Conservation (phyloP, 2,113 vertebrate species). For the Gymnogyps californianus region DNA sequence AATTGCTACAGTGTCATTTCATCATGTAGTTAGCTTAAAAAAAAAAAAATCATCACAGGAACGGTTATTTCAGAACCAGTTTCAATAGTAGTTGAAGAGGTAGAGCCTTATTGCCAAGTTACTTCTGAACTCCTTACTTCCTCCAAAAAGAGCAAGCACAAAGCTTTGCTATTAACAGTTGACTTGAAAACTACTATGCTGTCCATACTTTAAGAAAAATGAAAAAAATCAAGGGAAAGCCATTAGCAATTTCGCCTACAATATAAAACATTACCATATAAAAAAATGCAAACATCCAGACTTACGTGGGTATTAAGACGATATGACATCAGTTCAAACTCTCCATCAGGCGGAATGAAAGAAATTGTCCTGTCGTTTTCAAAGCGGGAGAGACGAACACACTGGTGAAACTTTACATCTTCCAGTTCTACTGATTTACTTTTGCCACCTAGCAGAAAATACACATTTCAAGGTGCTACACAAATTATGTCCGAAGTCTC, state of each 20-base stretch:
- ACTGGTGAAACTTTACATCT: constrained; percentile 90
- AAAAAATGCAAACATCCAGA: not conserved
- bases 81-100: not conserved
- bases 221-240: not conserved
- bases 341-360: constrained; percentile 88
- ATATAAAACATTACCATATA: accelerated
- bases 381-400: constrained; percentile 87
- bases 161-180: not conserved
- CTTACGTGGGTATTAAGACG: constrained; percentile 88
- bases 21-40: not conserved
- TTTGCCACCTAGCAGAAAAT: constrained; percentile 78
- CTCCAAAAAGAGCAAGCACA: not conserved
- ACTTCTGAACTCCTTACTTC: not conserved
- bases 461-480: not conserved
- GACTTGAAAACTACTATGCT: not conserved
- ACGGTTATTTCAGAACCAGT: not conserved
- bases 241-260: not conserved
- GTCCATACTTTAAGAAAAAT: not conserved
- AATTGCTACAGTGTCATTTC: not conserved
- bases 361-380: constrained; percentile 90
- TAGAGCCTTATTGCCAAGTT: not conserved
- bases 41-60: not conserved
- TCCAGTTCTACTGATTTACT: constrained; percentile 90
- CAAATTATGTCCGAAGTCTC: accelerated
- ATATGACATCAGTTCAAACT: constrained; percentile 91